These are phyloP conservation scores for Sula dactylatra DNA, from an alignment of 2,113 vertebrate species.

Conservation along the genomic window DNA sequence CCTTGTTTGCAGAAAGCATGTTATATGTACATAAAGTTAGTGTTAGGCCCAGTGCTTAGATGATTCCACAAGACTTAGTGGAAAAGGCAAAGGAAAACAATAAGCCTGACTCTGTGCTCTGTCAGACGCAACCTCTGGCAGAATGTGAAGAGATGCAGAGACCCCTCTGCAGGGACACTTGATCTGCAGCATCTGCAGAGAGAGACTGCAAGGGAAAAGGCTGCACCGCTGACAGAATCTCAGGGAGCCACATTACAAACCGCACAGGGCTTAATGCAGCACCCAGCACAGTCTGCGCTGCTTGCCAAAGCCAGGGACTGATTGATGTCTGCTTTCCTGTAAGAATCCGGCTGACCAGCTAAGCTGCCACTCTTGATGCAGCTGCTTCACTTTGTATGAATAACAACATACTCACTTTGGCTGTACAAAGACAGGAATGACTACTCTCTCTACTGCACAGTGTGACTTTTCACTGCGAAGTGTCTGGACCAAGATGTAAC, in stretches of 20 bases:
- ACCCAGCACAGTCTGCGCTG: not conserved
- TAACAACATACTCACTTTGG: fast-evolving
- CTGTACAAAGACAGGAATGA: not conserved
- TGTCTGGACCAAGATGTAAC: not conserved
- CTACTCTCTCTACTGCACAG: fast-evolving
- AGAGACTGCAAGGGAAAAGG: not conserved
- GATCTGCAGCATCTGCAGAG: not conserved
- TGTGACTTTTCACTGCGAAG: not conserved
- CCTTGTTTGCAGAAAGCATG: not conserved
- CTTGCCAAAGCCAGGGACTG: not conserved
- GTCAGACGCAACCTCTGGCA: not conserved
- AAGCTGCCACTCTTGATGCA: not conserved
- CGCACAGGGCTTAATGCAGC: not conserved
- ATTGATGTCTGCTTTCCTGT: not conserved
- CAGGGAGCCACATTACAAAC: not conserved
- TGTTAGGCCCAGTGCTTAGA: not conserved
- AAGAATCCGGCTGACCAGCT: too few relatives aligned
- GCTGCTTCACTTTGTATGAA: not conserved
- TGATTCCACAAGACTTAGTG: not conserved
- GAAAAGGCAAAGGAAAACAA: not conserved
- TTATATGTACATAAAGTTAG: not conserved
- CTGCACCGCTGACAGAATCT: not conserved
- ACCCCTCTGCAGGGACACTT: not conserved
- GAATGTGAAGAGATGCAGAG: not conserved
- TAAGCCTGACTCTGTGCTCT: not conserved